phyloP scores from a whole-genome alignment of 2,797 vertebrate species.

The Perodicticus potto region DNA sequence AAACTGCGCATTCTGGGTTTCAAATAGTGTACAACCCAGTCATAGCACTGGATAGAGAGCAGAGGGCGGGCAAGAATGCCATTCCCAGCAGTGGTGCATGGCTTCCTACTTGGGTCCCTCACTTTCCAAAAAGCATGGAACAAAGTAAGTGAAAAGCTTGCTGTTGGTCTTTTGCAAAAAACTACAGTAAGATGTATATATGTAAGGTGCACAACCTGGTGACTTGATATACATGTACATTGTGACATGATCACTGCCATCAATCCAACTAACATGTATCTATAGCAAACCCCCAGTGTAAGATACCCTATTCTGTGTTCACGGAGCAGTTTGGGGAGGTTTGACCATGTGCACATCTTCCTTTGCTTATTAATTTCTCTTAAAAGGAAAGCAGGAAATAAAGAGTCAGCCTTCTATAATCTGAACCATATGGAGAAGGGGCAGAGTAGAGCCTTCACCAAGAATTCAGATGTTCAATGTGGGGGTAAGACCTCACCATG shows the following conservation, averaged over 20 bases:
- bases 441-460: slow-evolving; percentile 29
- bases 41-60: not conserved
- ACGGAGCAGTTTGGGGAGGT: slow-evolving; percentile 23
- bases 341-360: slow-evolving; percentile 46
- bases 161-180: not conserved
- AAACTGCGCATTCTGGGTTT: slow-evolving; percentile 36
- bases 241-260: slow-evolving; percentile 8
- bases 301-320: slow-evolving; percentile 5
- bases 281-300: not conserved
- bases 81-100: not conserved
- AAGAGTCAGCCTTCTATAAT: slow-evolving; percentile 62
- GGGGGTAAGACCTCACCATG: slow-evolving; percentile 37
- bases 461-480: slow-evolving; percentile 49
- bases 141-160: slow-evolving; percentile 10
- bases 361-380: slow-evolving; percentile 69
- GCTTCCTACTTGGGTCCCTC: slow-evolving; percentile 19
- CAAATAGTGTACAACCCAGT: not conserved
- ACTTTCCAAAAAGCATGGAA: slow-evolving; percentile 13
- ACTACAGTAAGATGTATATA: not conserved
- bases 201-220: not conserved
- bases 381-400: slow-evolving; percentile 62
- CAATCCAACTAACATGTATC: not conserved
- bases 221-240: not conserved
- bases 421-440: slow-evolving; percentile 33
- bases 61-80: not conserved